Base-by-base conservation (phyloP, 2,888 invertebrate species). In the Strigamia transsilvanica region DNA sequence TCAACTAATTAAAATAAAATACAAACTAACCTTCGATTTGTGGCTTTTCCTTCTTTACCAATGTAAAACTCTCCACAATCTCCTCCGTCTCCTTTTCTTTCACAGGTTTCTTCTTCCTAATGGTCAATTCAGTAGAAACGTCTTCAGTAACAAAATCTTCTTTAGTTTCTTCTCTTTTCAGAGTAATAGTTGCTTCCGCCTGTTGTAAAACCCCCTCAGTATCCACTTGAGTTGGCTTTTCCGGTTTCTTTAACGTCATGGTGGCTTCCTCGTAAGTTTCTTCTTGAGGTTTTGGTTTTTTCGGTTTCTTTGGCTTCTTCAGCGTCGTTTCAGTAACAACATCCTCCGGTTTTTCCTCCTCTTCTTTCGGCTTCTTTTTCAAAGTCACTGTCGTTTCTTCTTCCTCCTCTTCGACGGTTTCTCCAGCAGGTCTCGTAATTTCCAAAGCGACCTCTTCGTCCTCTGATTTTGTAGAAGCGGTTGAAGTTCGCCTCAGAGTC, bases 311-410 rank as follows among this genome's bases (percentile, higher is more conserved):
- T 0, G 81, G 56, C 32, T 83, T 82, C 12, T 78, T 80, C n/a
- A 83, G 80, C 3, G 23, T 80, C 15, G 80, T 61, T 80, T 83
- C 83, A 15, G 27, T 27, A 27, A 81, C 46, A 34, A 51, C 18
- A 80, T 66, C 79, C 10, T 78, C 78, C 34, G 41, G 27, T 80
- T 66, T 21, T 21, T 51, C 27, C 23, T n/a, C 21, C 41, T 80
- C 56, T 34, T 80, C 41, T 80, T 80, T 61, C 12, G 42, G 41
- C n/a, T 23, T 34, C 23, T 80, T 83, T 80, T 82, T 82, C 41
- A 84, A 18, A 23, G 42, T 83, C 0, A 84, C 83, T 9, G 81
- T 83, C 6, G 83, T 78, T 32, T 83, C 83, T 82, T 84, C 83
- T 78, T 42, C 79, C 73, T 82, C 38, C 51, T 82, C 38, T 79